phyloP scores from a whole-genome alignment of 1,140 invertebrate genomes.

The Halyomorpha halys region DNA sequence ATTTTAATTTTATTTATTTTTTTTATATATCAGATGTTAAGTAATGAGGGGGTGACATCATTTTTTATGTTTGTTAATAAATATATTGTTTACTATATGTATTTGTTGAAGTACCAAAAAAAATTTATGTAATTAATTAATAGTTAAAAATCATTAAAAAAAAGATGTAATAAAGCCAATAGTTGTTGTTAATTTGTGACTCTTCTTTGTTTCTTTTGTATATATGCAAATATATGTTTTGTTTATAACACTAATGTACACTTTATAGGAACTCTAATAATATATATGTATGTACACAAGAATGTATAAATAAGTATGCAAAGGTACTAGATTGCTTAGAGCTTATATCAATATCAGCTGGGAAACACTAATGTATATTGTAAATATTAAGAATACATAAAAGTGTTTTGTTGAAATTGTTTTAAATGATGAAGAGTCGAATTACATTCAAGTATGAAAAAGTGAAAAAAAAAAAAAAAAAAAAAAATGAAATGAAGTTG shows the following conservation, averaged over 20 bases:
- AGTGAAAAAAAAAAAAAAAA: not conserved
- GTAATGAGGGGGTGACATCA: too few species aligned
- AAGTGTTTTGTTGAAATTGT: constrained; percentile 6
- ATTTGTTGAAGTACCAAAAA: too few species aligned
- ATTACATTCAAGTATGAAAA: not conserved
- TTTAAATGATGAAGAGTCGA: not conserved
- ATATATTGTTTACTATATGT: too few species aligned
- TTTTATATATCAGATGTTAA: too few species aligned
- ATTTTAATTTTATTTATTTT: too few species aligned
- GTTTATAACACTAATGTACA: not conserved
- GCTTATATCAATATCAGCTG: constrained; percentile 10
- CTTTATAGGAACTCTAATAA: constrained; percentile 2
- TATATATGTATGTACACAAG: constrained; percentile 9
- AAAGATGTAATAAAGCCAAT: too few species aligned
- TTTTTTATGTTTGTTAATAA: too few species aligned
- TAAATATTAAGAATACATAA: constrained; percentile 13
- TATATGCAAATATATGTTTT: too few species aligned
- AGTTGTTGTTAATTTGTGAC: too few species aligned
- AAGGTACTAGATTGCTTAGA: constrained; percentile 14
- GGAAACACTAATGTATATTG: constrained; percentile 15
- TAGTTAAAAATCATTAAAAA: too few species aligned
- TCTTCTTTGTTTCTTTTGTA: too few species aligned
- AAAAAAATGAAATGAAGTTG: not conserved
- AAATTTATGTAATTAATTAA: too few species aligned
- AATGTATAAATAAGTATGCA: constrained; percentile 11